These are phyloP conservation scores for Australoheros facetus DNA, from an alignment of 2,797 vertebrate species.

Conservation along the genomic window DNA sequence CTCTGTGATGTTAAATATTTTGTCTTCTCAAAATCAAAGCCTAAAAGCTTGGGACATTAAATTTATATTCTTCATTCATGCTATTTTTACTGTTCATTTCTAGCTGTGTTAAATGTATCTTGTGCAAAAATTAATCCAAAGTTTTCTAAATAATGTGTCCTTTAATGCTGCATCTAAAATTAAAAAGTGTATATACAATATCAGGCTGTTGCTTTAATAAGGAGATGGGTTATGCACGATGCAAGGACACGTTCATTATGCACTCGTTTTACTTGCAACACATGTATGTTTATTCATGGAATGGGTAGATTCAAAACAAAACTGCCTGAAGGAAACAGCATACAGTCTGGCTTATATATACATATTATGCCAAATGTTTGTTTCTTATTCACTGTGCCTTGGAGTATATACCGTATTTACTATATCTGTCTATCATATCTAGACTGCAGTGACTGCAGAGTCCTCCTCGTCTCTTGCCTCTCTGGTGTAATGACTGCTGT, in stretches of 20 bases:
- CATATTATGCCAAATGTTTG: slow-evolving; percentile 48
- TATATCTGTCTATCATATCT: slow-evolving; percentile 36
- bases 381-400: slow-evolving; percentile 37
- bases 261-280: slow-evolving; percentile 75
- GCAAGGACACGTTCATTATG: slow-evolving; percentile 56
- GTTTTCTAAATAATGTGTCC: neutral
- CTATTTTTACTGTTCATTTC: neutral
- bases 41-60: neutral
- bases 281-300: slow-evolving; percentile 60
- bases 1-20: neutral
- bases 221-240: neutral
- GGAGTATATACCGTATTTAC: slow-evolving; percentile 27
- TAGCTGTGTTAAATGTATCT: neutral
- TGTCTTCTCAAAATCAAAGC: neutral
- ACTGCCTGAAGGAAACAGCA: slow-evolving; percentile 53
- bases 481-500: slow-evolving; percentile 46
- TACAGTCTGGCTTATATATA: slow-evolving; percentile 52
- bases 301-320: slow-evolving; percentile 54
- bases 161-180: neutral
- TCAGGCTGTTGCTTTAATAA: neutral
- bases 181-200: neutral
- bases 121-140: neutral
- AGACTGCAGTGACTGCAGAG: slow-evolving; percentile 51
- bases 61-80: neutral
- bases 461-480: slow-evolving; percentile 37